Evolutionary conservation across 1,140 invertebrate species (phyloP).

Genomic region (Penaeus indicus): DNA sequence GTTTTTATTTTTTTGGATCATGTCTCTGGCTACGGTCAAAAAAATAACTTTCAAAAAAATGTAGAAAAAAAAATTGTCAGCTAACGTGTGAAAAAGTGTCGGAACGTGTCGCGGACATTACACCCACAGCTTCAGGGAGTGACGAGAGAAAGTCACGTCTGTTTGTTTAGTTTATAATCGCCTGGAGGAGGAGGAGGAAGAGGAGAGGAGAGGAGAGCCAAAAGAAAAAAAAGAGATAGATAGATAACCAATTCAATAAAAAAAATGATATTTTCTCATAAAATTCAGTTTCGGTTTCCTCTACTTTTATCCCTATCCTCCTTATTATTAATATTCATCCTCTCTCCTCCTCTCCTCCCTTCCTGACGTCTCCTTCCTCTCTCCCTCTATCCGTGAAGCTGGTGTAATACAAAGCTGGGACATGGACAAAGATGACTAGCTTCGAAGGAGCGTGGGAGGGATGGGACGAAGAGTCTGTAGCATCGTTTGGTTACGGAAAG

Average conservation of each 20-base stretch:
- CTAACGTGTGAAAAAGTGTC: constrained; percentile 46
- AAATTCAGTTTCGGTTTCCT: too few species aligned
- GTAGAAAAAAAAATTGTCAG: background rate
- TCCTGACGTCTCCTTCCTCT: too few species aligned
- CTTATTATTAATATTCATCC: too few species aligned
- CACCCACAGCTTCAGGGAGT: constrained; percentile 26
- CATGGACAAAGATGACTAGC: constrained; percentile 50
- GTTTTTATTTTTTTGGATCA: background rate
- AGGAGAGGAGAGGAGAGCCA: too few species aligned
- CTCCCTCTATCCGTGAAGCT: constrained; percentile 11
- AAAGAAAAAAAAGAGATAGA: too few species aligned
- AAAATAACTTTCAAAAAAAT: background rate
- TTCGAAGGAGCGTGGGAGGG: constrained; percentile 41
- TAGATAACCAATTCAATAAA: too few species aligned
- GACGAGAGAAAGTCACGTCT: too few species aligned
- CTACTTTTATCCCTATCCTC: too few species aligned
- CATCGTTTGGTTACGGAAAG: constrained; percentile 21
- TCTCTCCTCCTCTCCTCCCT: too few species aligned
- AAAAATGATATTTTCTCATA: too few species aligned
- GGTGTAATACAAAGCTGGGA: constrained; percentile 33
- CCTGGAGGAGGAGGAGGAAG: too few species aligned
- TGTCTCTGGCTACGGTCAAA: constrained; percentile 42
- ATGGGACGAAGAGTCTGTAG: constrained; percentile 44
- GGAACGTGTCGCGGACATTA: constrained; percentile 24
- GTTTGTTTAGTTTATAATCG: too few species aligned